Evolutionary conservation across 2,888 invertebrate species (phyloP), one percentile per base, ranked within the genome.

Genomic region (Nomada hirtipes): DNA sequence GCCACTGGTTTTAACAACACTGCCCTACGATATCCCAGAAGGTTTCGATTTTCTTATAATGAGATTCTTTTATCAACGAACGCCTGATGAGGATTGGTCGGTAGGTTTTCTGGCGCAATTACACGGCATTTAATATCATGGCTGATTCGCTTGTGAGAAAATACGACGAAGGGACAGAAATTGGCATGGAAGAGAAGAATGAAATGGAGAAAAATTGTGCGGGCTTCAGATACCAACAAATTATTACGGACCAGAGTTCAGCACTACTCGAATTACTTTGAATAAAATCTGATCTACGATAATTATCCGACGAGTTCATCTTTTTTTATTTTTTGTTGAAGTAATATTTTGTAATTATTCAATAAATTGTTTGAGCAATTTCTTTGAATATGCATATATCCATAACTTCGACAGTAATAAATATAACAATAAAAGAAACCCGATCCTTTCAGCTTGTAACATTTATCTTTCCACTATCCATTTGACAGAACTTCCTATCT

Each of bases 61-160:
- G 76, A 83, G 83, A 61, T 74, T 63, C 76, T 70, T 81, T 83
- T 67, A 52, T 70, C 70, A 63, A 70, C 60, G 82, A 63, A 63
- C 20, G 67, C 53, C 63, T 55, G 47, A 68, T 59, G 63, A 20
- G 20, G 44, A 42, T 15, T 59, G 52, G 20, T 42, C 44, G 67
- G 65, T 47, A 52, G 44, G 71, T 69, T 55, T 26, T 52, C 26
- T 57, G 13, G 42, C 50, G 42, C 60, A 81, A 85, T 73, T 64
- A 65, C 64, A 42, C 64, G 29, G 20, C 57, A 67, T 72, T 72
- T 69, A 53, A 81, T 78, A 72, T 23, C 65, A 55, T 50, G 13
- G 36, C 23, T 29, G 50, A 44, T 20, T 20, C 64, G 13, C 55
- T 13, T 20, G 44, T 2, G 64, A 13, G 26, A 36, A 52, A 59